Evolutionary conservation across 2,797 vertebrate genomes (phyloP), one percentile per base, ranked within the genome.

Genomic region (Scolopax bukidnonensis): DNA sequence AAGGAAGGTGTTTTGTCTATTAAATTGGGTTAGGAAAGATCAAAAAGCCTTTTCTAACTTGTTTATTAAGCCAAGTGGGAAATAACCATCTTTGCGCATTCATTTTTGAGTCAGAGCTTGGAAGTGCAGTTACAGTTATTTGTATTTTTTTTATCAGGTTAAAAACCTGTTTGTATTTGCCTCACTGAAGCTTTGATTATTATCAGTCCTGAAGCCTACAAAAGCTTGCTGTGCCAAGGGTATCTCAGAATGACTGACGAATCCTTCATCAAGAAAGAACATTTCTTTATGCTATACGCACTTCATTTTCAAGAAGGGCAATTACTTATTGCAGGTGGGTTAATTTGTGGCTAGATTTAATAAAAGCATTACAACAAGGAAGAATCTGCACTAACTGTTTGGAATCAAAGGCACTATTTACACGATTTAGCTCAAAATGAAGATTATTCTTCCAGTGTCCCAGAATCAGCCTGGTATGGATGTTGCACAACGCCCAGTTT

Each of bases 401-500:
- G 48, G 56, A 69, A 38, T 40, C 10, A 40, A 16, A 30, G 28
- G 10, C 41, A 17, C 32, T 48, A 73, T 59, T 32, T 38, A 67
- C 16, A 28, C 36, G 23, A 23, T 36, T 73, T 38, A 65, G 43
- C 32, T 70, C 33, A 45, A 64, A 36, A 64, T 32, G 16, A 9
- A 9, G 21, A 20, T 11, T 30, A 3, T 27, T 28, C 30, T 53
- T 53, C 13, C 40, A 4, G 10, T 36, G 25, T 16, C 40, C 23
- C 1, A 1, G 33, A 21, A 33, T 13, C 36, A 17, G 16, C 7
- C 53, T 14, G 32, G n/a, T 8, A 13, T 3, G 23, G 12, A 7
- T 16, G 4, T 38, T 43, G 28, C 15, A 12, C 9, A 36, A 19
- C 1, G 2, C 10, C 11, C 9, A 7, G 27, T 24, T 74, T 25